Conservation (phyloP, 2,888 invertebrate genomes). For the Pollenia angustigena region DNA sequence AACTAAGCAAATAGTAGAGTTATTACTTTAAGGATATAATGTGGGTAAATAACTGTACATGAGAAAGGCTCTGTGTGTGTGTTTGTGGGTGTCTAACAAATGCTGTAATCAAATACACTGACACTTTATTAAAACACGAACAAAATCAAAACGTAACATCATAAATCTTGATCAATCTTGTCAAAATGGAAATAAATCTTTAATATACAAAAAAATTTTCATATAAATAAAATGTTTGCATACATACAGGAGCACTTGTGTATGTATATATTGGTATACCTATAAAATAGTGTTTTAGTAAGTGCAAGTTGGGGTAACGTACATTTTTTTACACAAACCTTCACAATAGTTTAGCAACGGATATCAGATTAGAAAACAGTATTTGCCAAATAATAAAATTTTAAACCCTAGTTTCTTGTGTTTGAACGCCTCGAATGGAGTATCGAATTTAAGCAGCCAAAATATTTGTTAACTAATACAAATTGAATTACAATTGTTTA, state of each 20-base stretch:
- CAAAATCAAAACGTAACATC: slow-evolving; percentile 44
- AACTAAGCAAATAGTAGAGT: slow-evolving; percentile 14
- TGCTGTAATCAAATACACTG: slow-evolving; percentile 32
- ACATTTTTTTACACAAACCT: no score
- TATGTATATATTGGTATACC: no score
- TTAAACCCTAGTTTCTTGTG: no score
- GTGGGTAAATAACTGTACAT: neutral
- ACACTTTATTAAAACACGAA: slow-evolving; percentile 36
- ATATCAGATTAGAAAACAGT: no score
- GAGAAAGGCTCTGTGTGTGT: neutral
- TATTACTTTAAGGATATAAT: slow-evolving; percentile 30
- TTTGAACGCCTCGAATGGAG: no score
- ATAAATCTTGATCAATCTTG: slow-evolving; percentile 66
- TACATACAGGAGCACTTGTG: neutral
- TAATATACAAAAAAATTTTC: slow-evolving; percentile 4
- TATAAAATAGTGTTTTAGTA: neutral
- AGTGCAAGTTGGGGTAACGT: neutral
- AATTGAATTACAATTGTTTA: no score
- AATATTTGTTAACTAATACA: no score
- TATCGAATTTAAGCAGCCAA: no score
- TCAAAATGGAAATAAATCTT: slow-evolving; percentile 62
- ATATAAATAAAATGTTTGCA: neutral
- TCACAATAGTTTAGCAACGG: no score
- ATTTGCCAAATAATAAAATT: no score
- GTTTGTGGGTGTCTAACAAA: neutral